A percentile compares a stretch with the other conserved stretches of the same genome.
Conservation (phyloP, 2,113 vertebrate species). For the Phyllopteryx taeniolatus region DNA sequence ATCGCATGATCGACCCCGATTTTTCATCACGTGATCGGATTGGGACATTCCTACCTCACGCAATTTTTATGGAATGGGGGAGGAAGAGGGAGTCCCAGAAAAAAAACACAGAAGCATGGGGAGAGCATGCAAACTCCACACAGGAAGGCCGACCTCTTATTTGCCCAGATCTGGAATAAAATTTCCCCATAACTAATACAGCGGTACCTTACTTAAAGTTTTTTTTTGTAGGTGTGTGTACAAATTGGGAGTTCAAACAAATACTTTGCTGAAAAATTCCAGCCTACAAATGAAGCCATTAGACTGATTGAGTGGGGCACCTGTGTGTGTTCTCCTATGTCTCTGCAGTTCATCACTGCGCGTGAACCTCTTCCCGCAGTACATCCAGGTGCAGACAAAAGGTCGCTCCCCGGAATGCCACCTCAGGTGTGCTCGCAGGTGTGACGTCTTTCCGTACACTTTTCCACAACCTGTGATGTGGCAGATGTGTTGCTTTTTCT, state of each 20-base stretch:
- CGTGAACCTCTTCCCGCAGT: constrained; percentile 98
- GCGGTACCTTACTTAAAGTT: too few relatives aligned
- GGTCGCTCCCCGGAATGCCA: constrained; percentile 99
- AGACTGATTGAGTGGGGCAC: constrained; percentile 60
- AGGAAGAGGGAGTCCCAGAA: too few relatives aligned
- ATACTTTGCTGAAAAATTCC: background rate
- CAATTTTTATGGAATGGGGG: too few relatives aligned
- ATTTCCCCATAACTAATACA: too few relatives aligned
- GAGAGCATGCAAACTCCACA: too few relatives aligned
- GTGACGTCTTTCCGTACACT: constrained; percentile 98
- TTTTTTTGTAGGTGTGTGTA: too few relatives aligned
- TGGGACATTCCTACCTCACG: too few relatives aligned
- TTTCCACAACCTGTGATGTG: constrained; percentile 97
- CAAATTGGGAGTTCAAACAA: background rate
- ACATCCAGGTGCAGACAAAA: constrained; percentile 98
- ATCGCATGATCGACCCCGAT: too few relatives aligned
- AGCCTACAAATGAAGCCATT: background rate
- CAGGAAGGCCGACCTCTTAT: too few relatives aligned
- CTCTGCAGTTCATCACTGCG: constrained; percentile 97
- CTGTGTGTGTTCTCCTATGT: constrained; percentile 97
- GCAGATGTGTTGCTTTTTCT: constrained; percentile 99
- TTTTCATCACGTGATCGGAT: too few relatives aligned
- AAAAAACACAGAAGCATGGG: too few relatives aligned
- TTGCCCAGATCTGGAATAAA: too few relatives aligned
- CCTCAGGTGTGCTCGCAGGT: constrained; percentile 96